These are phyloP conservation scores for Lepetodrilus schrolli DNA, from an alignment of 2,888 invertebrate species.

Conservation along the genomic window DNA sequence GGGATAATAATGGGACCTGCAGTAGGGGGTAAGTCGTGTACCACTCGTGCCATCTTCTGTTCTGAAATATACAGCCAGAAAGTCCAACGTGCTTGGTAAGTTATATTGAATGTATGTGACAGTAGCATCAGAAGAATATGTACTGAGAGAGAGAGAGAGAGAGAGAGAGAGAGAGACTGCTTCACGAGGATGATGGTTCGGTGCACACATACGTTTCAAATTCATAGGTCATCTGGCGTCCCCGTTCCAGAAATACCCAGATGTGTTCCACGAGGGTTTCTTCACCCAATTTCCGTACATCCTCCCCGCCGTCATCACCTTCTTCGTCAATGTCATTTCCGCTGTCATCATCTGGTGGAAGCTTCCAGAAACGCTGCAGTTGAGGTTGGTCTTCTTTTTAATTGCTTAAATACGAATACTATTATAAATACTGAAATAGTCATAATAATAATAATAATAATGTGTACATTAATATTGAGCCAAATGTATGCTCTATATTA, in stretches of 20 bases:
- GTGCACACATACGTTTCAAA: too few relatives aligned
- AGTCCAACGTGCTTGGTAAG: too few relatives aligned
- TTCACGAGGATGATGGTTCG: not conserved
- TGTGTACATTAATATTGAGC: too few relatives aligned
- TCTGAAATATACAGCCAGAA: too few relatives aligned
- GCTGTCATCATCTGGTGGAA: constrained; percentile 54
- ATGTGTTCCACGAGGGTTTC: constrained; percentile 57
- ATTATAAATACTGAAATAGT: too few relatives aligned
- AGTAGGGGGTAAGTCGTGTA: constrained; percentile 61
- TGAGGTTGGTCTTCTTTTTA: too few relatives aligned
- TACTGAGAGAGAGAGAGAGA: not conserved
- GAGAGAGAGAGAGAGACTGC: not conserved
- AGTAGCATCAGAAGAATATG: too few relatives aligned
- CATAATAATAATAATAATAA: too few relatives aligned
- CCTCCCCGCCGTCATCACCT: constrained; percentile 58
- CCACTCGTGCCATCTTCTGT: too few relatives aligned
- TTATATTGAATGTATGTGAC: too few relatives aligned
- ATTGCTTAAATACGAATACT: too few relatives aligned
- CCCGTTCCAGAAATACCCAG: constrained; percentile 64
- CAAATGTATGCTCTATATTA: too few relatives aligned
- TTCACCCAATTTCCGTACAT: constrained; percentile 66
- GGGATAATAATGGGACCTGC: constrained; percentile 69
- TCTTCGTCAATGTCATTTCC: constrained; percentile 52
- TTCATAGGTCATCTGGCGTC: constrained; percentile 64
- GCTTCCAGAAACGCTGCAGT: constrained; percentile 57